Evolutionary conservation across 2,113 vertebrate genomes (phyloP).

Genomic region (Tyto alba): DNA sequence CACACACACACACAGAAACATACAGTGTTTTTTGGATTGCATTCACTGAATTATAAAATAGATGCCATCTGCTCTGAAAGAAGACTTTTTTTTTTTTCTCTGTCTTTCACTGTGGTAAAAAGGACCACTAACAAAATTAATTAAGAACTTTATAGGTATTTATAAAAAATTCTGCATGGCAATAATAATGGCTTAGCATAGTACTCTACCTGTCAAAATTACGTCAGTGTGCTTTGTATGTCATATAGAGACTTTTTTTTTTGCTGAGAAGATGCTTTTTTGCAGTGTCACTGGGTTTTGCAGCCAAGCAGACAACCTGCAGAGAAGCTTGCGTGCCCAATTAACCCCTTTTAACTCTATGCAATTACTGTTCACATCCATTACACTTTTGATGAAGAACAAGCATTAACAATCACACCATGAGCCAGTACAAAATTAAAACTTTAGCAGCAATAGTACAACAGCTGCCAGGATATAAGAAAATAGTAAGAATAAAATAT

Average conservation of each 20-base stretch:
- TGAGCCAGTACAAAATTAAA: not conserved
- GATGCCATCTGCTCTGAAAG: not conserved
- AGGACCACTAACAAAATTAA: not conserved
- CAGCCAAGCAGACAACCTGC: not conserved
- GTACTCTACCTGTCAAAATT: not conserved
- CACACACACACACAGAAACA: accelerated
- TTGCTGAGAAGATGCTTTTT: not conserved
- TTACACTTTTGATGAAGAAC: constrained; percentile 37
- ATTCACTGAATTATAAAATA: not conserved
- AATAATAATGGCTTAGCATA: not conserved
- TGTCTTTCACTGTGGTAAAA: not conserved
- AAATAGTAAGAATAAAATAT: not conserved
- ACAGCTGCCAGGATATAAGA: not conserved
- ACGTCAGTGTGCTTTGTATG: not conserved
- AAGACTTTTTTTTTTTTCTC: not conserved
- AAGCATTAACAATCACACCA: constrained; percentile 30
- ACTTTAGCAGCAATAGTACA: not conserved
- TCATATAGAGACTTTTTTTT: not conserved
- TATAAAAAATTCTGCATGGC: not conserved
- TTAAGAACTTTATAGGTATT: not conserved
- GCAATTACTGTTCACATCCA: constrained; percentile 28
- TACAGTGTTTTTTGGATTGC: not conserved
- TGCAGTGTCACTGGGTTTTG: not conserved
- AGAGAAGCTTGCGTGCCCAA: not conserved
- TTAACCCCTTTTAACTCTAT: constrained; percentile 50